These are phyloP conservation scores for Uromys caudimaculatus DNA, from an alignment of 2,797 vertebrate genomes.

Conservation along the genomic window DNA sequence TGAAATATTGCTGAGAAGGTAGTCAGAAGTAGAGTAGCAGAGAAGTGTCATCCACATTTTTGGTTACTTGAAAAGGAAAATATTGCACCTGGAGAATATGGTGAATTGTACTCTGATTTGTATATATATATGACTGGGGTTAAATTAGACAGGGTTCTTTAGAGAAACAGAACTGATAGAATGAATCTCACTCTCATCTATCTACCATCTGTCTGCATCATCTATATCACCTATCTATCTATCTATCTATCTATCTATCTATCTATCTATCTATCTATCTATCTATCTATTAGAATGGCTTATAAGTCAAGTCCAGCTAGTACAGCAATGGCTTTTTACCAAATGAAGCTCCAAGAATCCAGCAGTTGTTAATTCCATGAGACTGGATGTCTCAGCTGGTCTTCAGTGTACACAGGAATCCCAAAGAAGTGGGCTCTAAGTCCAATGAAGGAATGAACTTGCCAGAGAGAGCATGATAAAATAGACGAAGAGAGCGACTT, in stretches of 20 bases:
- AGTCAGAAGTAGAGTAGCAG: neutral
- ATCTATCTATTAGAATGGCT: neutral
- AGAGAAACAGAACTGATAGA: neutral
- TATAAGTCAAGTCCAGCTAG: neutral
- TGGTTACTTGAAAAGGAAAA: neutral
- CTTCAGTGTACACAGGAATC: neutral
- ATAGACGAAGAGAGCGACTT: neutral
- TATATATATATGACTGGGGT: neutral
- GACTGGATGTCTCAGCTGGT: neutral
- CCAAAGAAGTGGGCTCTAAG: neutral
- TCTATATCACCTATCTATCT: neutral
- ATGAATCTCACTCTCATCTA: neutral
- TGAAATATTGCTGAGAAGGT: neutral
- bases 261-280: neutral
- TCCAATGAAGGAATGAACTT: neutral
- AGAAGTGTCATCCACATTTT: neutral
- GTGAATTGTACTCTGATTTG: constrained; percentile 16
- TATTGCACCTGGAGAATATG: neutral
- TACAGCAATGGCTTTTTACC: neutral
- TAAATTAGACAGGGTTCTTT: neutral
- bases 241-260: neutral
- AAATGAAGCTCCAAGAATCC: neutral
- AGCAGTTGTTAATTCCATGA: neutral
- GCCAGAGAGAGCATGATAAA: neutral
- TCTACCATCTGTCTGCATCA: neutral